phyloP scores from a whole-genome alignment of 2,797 vertebrate genomes.

The Echiichthys vipera region DNA sequence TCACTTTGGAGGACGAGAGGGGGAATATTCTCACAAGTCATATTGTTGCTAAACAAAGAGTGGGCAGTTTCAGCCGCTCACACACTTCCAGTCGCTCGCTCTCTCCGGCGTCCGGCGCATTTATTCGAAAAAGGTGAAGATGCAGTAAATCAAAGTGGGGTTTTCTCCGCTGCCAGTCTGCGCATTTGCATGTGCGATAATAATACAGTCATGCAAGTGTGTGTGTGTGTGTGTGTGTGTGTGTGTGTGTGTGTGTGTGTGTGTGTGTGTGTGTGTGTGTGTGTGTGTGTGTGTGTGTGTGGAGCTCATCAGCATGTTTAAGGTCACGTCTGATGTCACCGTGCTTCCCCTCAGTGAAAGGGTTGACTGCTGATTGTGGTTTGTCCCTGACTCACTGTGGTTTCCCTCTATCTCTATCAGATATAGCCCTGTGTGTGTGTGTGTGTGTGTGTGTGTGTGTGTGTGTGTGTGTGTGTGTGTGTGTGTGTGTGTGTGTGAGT shows the following conservation, averaged over 20 bases:
- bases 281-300: constrained; percentile 8
- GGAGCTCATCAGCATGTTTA: constrained; percentile 67
- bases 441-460: constrained; percentile 8
- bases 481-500: neutral
- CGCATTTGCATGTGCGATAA: constrained; percentile 58
- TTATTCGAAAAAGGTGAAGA: constrained; percentile 48
- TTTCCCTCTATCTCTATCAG: constrained; percentile 55
- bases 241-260: constrained; percentile 18
- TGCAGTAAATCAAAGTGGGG: constrained; percentile 49
- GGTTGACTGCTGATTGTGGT: constrained; percentile 41
- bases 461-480: constrained; percentile 11
- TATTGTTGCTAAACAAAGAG: constrained; percentile 37
- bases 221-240: constrained; percentile 15
- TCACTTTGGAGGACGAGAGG: constrained; percentile 11
- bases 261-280: constrained; percentile 17
- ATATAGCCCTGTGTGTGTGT: constrained; percentile 8
- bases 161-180: constrained; percentile 33
- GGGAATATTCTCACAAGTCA: constrained; percentile 26
- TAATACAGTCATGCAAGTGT: constrained; percentile 19
- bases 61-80: constrained; percentile 19
- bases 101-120: constrained; percentile 10
- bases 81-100: constrained; percentile 48
- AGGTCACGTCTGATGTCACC: constrained; percentile 77
- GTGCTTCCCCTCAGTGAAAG: constrained; percentile 69
- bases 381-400: constrained; percentile 63